phyloP scores from a whole-genome alignment of 2,113 vertebrate genomes.

The Istiophorus platypterus region DNA sequence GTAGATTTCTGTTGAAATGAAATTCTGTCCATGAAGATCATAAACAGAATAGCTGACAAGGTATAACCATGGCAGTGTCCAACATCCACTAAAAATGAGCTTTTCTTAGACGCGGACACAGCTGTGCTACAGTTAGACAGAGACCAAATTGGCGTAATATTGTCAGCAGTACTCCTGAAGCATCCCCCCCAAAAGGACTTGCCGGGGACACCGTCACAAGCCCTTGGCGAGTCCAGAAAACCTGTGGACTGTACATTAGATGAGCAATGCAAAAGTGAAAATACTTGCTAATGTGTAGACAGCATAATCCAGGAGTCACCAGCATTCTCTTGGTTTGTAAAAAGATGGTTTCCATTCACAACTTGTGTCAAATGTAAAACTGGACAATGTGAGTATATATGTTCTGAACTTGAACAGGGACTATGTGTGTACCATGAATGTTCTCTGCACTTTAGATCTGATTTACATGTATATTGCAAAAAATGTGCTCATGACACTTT shows the following conservation, averaged over 20 bases:
- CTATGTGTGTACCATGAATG: constrained; percentile 6
- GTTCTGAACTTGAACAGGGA: constrained; percentile 12
- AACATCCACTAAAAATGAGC: constrained; percentile 1
- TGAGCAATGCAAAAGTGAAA: neutral
- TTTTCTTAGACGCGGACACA: neutral
- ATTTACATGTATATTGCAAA: neutral
- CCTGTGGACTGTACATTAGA: neutral
- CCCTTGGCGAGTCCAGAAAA: neutral
- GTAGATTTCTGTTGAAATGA: neutral
- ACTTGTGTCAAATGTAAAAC: neutral
- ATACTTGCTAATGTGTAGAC: too few relatives aligned
- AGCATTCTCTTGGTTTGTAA: neutral
- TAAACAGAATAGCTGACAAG: constrained; percentile 10
- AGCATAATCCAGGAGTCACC: too few relatives aligned
- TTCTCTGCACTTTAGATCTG: constrained; percentile 6
- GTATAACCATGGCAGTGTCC: neutral
- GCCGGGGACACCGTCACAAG: neutral
- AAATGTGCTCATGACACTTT: neutral
- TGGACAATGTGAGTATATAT: neutral
- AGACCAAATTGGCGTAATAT: neutral
- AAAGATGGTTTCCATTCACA: neutral
- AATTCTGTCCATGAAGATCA: constrained; percentile 11
- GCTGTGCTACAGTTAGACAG: neutral
- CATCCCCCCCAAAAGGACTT: neutral
- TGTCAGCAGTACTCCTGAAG: neutral